Percentiles rank a stretch among this genome's conserved stretches.
Conservation (phyloP, 2,888 invertebrate genomes). For the Ormyrus rosae region DNA sequence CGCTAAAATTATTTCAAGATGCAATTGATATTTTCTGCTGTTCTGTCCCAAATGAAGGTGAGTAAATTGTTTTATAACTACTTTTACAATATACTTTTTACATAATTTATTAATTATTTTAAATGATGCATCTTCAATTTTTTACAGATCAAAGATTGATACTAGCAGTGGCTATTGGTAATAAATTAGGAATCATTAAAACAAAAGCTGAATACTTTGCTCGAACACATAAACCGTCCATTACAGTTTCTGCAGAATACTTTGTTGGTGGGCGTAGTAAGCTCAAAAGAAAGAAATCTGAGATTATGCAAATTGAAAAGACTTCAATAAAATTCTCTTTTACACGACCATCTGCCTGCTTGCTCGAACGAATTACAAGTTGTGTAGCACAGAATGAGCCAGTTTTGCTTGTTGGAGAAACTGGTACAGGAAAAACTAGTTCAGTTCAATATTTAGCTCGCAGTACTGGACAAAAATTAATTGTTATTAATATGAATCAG, state of each 20-base stretch:
- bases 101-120: background rate
- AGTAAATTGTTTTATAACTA: slow-evolving; percentile 6
- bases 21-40: slow-evolving; percentile 94
- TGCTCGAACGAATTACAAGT: slow-evolving; percentile 92
- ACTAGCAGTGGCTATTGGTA: slow-evolving; percentile 85
- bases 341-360: slow-evolving; percentile 87
- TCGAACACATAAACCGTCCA: slow-evolving; percentile 86
- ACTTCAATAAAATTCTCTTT: slow-evolving; percentile 83
- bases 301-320: slow-evolving; percentile 72
- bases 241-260: slow-evolving; percentile 78
- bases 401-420: slow-evolving; percentile 96
- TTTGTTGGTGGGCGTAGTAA: slow-evolving; percentile 85
- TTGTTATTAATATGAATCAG: slow-evolving; percentile 99
- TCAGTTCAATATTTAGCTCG: slow-evolving; percentile 93
- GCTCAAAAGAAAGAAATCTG: slow-evolving; percentile 63
- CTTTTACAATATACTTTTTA: background rate
- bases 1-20: slow-evolving; percentile 87
- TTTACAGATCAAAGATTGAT: slow-evolving; percentile 79
- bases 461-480: slow-evolving; percentile 88
- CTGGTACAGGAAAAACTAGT: slow-evolving; percentile 98
- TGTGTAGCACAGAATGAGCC: slow-evolving; percentile 91
- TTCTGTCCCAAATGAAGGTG: slow-evolving; percentile 80
- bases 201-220: slow-evolving; percentile 90
- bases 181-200: slow-evolving; percentile 88
- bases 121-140: slow-evolving; percentile 3